Conservation (phyloP, 2,888 invertebrate genomes). For the Amphipoea oculea region DNA sequence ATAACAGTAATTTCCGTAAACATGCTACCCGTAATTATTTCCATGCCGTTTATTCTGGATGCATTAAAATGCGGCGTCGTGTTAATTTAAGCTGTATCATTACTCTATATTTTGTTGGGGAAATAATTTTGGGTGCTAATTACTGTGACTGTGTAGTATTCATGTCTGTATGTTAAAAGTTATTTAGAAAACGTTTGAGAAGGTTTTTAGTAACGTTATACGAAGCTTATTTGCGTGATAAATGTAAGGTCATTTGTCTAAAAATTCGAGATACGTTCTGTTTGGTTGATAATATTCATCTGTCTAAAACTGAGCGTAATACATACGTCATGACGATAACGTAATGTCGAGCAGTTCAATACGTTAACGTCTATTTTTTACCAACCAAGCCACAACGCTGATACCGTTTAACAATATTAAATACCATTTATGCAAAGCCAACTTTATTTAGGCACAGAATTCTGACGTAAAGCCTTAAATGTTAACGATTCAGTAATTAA, state of each 20-base stretch:
- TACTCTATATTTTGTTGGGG: conserved; percentile 57
- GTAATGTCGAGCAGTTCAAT: conserved; percentile 1
- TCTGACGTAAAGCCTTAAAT: background rate
- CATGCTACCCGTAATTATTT: conserved; percentile 63
- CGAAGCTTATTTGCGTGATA: background rate
- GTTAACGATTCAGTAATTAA: conserved; percentile 5
- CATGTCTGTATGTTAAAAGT: conserved; percentile 20
- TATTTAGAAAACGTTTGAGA: conserved; percentile 17
- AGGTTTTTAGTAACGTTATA: background rate
- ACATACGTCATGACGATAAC: conserved; percentile 13
- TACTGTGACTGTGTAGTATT: conserved; percentile 26
- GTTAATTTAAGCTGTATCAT: conserved; percentile 63
- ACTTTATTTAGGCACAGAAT: background rate
- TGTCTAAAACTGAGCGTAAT: conserved; percentile 1
- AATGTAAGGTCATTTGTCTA: conserved; percentile 3
- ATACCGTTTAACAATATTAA: background rate
- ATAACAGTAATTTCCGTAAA: conserved; percentile 64
- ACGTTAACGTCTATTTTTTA: background rate
- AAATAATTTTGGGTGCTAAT: conserved; percentile 52
- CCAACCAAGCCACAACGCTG: background rate
- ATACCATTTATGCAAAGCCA: background rate
- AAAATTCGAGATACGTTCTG: background rate
- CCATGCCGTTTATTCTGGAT: conserved; percentile 63
- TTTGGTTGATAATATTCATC: background rate
- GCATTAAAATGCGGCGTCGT: conserved; percentile 62